These are phyloP conservation scores for Pseudeuparius sepicola DNA, from an alignment of 2,888 invertebrate species.

Conservation along the genomic window DNA sequence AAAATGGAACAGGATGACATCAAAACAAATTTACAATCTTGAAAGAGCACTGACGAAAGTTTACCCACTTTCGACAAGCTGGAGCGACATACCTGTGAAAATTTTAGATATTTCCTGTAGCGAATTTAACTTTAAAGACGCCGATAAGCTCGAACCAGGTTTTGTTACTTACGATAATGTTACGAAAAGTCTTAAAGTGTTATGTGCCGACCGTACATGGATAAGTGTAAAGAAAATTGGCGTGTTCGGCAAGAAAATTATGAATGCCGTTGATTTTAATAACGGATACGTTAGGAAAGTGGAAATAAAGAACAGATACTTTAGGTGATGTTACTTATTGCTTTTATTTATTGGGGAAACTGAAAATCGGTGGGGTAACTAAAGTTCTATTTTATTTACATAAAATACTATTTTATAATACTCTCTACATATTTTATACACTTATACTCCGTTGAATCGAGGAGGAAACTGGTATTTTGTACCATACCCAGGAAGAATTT, in stretches of 20 bases:
- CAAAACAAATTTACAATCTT: constrained; percentile 57
- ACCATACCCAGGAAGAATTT: no score
- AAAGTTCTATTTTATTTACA: no score
- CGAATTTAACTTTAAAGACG: constrained; percentile 3
- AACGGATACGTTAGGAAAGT: constrained; percentile 71
- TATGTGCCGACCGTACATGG: constrained; percentile 55
- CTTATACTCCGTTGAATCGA: no score
- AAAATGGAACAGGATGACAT: constrained; percentile 55
- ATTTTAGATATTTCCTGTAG: constrained; percentile 41
- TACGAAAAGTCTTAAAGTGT: constrained; percentile 49
- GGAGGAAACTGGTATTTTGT: no score
- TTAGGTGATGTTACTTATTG: constrained; percentile 30
- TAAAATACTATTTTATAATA: no score
- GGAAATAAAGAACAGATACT: constrained; percentile 34
- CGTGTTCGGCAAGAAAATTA: constrained; percentile 57
- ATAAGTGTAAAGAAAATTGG: constrained; percentile 55
- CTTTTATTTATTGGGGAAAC: constrained; percentile 1
- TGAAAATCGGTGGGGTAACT: no score
- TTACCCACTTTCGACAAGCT: constrained; percentile 51
- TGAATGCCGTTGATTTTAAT: constrained; percentile 72
- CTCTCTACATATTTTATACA: no score
- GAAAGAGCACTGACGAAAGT: constrained; percentile 59
- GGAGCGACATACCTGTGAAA: constrained; percentile 51
- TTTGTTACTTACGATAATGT: constrained; percentile 49
- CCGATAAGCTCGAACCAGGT: constrained; percentile 45